Evolutionary conservation across 2,888 invertebrate species (phyloP), one percentile per base, ranked within the genome.

Genomic region (Galeruca laticollis): DNA sequence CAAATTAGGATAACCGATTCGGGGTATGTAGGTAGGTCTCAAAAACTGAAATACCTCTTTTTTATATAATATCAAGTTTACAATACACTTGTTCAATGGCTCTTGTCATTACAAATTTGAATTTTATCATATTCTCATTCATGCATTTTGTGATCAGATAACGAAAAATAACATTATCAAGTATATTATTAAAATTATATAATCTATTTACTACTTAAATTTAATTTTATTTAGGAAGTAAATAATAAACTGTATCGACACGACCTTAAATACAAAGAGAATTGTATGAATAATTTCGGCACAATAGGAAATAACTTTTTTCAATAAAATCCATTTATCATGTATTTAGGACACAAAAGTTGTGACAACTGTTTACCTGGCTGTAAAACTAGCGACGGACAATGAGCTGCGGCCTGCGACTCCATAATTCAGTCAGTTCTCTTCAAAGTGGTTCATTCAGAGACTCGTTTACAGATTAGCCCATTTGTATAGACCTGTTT

Each of bases 281-380:
- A 26, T 3, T 26, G 6, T 52, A 52, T 52, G 13, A 52, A 52
- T 56, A 31, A 57, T 57, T 43, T 43, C 33, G 20, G 20, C 59
- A 56, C 64, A 56, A 64, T 64, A 18, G 47, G 54, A 56, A 62
- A 64, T 40, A n/a, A 18, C 43, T 66, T 66, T 69, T 67, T 54
- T 61, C 54, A 75, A 77, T 75, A 76, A 76, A 77, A 73, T 60
- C 76, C 78, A 79, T 79, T 79, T 78, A 79, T 79, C 79, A 77
- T 76, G 69, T 71, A 75, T 75, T 75, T 74, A 73, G 72, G 65
- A 69, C 62, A 75, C 72, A 78, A 77, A 74, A 76, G 76, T 77
- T 78, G 74, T 78, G 78, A 79, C 78, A 78, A 77, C 70, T 77
- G 77, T 78, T 78, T 77, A 77, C 77, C 77, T 77, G 78, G 26